phyloP scores from a whole-genome alignment of 2,113 vertebrate genomes.

The Paradoxurus hermaphroditus region DNA sequence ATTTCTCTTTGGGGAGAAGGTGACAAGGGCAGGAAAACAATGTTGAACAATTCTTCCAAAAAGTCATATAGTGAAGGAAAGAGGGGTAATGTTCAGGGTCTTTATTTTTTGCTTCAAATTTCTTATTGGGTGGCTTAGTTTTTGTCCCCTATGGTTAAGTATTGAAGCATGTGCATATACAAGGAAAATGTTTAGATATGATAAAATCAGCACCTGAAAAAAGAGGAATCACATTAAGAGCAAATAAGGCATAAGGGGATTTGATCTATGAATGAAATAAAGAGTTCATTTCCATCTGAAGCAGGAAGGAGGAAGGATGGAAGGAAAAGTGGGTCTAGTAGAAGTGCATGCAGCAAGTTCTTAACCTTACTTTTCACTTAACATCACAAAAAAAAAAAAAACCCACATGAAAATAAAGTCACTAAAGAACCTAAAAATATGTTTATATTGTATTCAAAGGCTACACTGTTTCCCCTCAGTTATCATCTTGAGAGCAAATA shows the following conservation, averaged over 20 bases:
- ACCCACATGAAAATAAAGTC: background rate
- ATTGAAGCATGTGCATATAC: background rate
- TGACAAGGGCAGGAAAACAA: background rate
- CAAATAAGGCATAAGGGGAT: background rate
- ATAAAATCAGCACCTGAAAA: background rate
- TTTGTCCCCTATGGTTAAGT: background rate
- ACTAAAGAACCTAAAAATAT: background rate
- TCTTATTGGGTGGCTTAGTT: background rate
- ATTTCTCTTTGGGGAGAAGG: background rate
- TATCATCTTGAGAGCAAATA: background rate
- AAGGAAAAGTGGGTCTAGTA: background rate
- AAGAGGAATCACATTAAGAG: background rate
- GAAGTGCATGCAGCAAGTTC: background rate
- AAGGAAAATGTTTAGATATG: background rate
- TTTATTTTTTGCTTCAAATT: background rate
- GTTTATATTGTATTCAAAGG: background rate
- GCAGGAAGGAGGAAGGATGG: background rate
- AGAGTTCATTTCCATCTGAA: background rate
- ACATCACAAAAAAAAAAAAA: background rate
- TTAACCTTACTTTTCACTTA: slow-evolving; percentile 5
- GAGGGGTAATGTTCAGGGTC: background rate
- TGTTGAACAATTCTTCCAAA: background rate
- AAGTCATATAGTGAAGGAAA: background rate
- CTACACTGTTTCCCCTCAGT: background rate
- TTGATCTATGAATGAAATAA: background rate